Conservation (phyloP, 2,888 invertebrate genomes). For the Trissoscelio sp. region DNA sequence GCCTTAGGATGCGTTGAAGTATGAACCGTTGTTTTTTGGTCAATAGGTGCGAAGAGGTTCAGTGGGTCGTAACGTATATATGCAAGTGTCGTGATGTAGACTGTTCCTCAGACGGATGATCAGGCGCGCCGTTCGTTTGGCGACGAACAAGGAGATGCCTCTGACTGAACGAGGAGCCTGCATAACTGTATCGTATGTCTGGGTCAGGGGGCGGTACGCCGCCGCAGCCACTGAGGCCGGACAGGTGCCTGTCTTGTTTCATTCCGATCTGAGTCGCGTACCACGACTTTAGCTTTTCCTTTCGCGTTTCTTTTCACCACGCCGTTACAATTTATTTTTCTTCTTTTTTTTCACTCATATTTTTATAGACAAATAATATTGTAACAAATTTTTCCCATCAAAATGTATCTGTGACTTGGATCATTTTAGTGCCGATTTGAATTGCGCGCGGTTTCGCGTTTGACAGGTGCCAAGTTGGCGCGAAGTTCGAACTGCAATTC, state of each 20-base stretch:
- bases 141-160: constrained; percentile 72
- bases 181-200: constrained; percentile 85
- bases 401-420: background rate
- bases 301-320: constrained; percentile 18
- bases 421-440: constrained; percentile 5
- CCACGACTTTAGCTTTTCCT: constrained; percentile 69
- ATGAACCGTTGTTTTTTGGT: too few relatives aligned
- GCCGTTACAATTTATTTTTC: too few relatives aligned
- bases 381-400: too few relatives aligned
- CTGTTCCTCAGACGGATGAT: constrained; percentile 48
- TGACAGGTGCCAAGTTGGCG: background rate
- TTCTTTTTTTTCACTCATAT: too few relatives aligned
- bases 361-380: too few relatives aligned
- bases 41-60: constrained; percentile 46
- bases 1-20: too few relatives aligned
- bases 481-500: background rate
- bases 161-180: constrained; percentile 81
- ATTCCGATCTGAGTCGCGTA: constrained; percentile 82
- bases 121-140: constrained; percentile 57
- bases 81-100: constrained; percentile 53
- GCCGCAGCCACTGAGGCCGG: constrained; percentile 80
- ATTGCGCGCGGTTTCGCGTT: constrained; percentile 10
- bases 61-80: constrained; percentile 60
- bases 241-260: constrained; percentile 82
- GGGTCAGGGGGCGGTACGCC: constrained; percentile 85